These are phyloP conservation scores for Typhlichthys subterraneus DNA, from an alignment of 2,797 vertebrate species.

Conservation along the genomic window DNA sequence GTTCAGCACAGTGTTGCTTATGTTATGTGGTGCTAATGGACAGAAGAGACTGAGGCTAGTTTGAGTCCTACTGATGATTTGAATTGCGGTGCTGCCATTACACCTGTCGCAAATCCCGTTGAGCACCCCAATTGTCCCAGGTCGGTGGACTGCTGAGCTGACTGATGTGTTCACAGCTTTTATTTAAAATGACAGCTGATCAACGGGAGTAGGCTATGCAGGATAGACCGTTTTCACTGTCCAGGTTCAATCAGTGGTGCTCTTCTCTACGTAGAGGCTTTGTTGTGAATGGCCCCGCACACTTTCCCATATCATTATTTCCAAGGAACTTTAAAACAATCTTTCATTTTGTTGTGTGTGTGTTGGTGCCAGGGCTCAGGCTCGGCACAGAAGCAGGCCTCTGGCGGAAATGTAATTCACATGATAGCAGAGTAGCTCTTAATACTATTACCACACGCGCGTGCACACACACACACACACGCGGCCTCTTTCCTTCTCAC, in stretches of 20 bases:
- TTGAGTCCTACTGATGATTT: neutral
- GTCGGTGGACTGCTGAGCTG: neutral
- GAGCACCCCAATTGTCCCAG: neutral
- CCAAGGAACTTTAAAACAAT: neutral
- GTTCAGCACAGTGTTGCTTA: too few species aligned
- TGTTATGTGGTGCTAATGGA: too few species aligned
- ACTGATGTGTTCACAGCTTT: neutral
- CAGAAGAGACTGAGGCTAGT: neutral
- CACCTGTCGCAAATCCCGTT: conserved; percentile 1
- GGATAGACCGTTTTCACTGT: conserved; percentile 24
- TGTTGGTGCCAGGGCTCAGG: conserved; percentile 44
- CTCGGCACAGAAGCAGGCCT: conserved; percentile 70
- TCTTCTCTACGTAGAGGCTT: conserved; percentile 30
- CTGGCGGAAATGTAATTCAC: conserved; percentile 72
- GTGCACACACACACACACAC: conserved; percentile 27
- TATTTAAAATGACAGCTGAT: neutral
- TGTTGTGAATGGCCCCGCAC: conserved; percentile 17
- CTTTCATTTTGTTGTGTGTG: conserved; percentile 6
- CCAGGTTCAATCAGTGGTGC: conserved; percentile 11
- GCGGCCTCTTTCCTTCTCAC: conserved; percentile 29
- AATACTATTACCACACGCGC: conserved; percentile 67
- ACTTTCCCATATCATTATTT: conserved; percentile 39
- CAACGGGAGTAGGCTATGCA: conserved; percentile 22
- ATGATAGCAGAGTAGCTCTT: conserved; percentile 64
- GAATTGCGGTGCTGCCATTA: neutral